A percentile compares a stretch with the other conserved stretches of the same genome.
Evolutionary conservation across 1,140 invertebrate species (phyloP).

Genomic region (Trichonephila clavipes): DNA sequence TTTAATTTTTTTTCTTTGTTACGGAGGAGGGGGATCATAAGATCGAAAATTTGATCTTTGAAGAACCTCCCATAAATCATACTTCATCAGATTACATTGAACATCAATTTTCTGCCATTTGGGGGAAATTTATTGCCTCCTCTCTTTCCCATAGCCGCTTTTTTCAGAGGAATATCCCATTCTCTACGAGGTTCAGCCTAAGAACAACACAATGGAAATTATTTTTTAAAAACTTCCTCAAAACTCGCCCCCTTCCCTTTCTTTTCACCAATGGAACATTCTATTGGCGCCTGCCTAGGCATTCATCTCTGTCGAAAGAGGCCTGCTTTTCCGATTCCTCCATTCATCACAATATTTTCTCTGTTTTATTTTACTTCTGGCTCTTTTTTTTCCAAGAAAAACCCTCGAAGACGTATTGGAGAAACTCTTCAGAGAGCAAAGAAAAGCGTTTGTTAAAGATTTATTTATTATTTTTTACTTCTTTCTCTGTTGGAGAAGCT

Average conservation of each 20-base stretch:
- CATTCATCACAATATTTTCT: slow-evolving; percentile 56
- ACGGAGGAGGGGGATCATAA: neutral
- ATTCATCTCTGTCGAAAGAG: slow-evolving; percentile 56
- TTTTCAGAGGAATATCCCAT: neutral
- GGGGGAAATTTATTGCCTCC: slow-evolving; percentile 2
- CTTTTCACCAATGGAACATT: neutral
- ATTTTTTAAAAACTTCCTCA: slow-evolving; percentile 40
- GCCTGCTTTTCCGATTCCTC: slow-evolving; percentile 43
- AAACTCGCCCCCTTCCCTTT: neutral
- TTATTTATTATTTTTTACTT: neutral
- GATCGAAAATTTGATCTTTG: neutral
- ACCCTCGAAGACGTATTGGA: slow-evolving; percentile 29
- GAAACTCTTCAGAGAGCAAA: slow-evolving; percentile 22
- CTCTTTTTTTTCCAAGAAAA: neutral
- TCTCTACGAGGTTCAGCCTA: neutral
- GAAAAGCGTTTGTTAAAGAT: slow-evolving; percentile 36
- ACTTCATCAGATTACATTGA: slow-evolving; percentile 51
- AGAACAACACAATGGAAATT: slow-evolving; percentile 50
- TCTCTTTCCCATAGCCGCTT: neutral
- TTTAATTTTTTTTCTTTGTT: neutral
- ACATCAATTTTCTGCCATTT: slow-evolving; percentile 23
- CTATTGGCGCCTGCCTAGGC: slow-evolving; percentile 39
- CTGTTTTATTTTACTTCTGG: neutral
- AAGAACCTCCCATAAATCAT: neutral
- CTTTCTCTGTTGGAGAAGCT: neutral